Percentiles rank a stretch among this genome's conserved stretches.
These are phyloP conservation scores for Cyphomyrmex costatus DNA, from an alignment of 1,140 invertebrate genomes.

Conservation along the genomic window DNA sequence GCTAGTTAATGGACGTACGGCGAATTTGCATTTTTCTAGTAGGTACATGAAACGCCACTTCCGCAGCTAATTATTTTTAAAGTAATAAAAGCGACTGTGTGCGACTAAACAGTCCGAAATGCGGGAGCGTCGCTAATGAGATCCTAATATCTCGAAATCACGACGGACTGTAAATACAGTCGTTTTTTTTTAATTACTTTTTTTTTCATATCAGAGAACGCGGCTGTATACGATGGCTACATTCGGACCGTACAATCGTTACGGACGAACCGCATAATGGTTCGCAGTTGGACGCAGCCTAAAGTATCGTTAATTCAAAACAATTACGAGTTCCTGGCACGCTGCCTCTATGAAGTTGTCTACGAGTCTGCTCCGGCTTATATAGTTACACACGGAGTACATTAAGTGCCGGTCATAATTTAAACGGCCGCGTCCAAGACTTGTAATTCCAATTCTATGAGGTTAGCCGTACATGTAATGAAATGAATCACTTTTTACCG, in stretches of 20 bases:
- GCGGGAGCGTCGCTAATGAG: neutral
- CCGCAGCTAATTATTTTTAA: neutral
- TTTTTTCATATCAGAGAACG: neutral
- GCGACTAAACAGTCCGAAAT: neutral
- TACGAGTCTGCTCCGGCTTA: conserved; percentile 68
- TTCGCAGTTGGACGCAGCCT: conserved; percentile 60
- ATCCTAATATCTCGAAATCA: neutral
- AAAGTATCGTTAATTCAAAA: conserved; percentile 80
- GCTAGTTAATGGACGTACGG: conserved; percentile 28
- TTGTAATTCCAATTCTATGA: conserved; percentile 53
- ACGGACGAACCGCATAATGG: conserved; percentile 42
- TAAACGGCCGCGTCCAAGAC: conserved; percentile 67
- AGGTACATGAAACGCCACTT: conserved; percentile 37
- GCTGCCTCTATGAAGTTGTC: conserved; percentile 72
- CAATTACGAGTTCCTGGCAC: conserved; percentile 78
- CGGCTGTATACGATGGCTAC: neutral
- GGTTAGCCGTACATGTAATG: conserved; percentile 31
- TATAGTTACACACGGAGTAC: conserved; percentile 69
- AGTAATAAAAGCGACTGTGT: conserved; percentile 6
- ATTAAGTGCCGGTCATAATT: conserved; percentile 73
- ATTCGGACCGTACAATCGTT: conserved; percentile 31
- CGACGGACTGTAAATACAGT: neutral
- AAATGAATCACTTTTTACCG: conserved; percentile 35
- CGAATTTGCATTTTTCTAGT: conserved; percentile 45
- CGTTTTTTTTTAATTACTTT: neutral